Evolutionary conservation across 2,888 invertebrate species (phyloP), one percentile per base, ranked within the genome.

Genomic region (Diadromus collaris): DNA sequence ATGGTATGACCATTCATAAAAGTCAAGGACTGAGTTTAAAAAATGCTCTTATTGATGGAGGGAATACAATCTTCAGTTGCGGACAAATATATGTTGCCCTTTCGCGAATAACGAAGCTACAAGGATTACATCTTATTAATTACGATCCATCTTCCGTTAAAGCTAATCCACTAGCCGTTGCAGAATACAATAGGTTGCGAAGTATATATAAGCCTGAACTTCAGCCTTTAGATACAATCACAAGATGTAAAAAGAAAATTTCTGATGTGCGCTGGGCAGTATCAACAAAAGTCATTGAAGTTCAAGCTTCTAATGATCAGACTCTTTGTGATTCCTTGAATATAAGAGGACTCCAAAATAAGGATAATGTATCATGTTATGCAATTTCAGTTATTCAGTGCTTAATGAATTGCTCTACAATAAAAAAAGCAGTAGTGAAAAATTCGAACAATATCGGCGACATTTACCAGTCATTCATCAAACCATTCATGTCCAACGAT

Each of bases 1-100:
- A 84, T 71, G 84, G 72, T 1, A 81, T 83, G 7, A 84, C 83
- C n/a, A n/a, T n/a, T n/a, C n/a, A n/a, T n/a, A n/a, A n/a, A n/a
- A n/a, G n/a, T n/a, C n/a, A n/a, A n/a, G n/a, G n/a, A n/a, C n/a
- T n/a, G n/a, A n/a, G 81, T 84, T 24, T 79, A 83, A 48, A 83
- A 77, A 76, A 82, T 44, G 32, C 32, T 32, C 32, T 32, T 1
- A 9, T 32, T 1, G 32, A 32, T 32, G 32, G 1, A 6, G 32
- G 32, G 6, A 32, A 32, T 5, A 32, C 6, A 7, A 51, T 82
- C 16, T 80, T 83, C 63, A 65, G 63, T 46, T 65, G 65, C 63
- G 84, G 83, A 2, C 83, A 84, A 77, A 70, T 61, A 27, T 85
- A 84, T 56, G 82, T 84, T 9, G 84, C 82, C 1, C 71, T 82